Conservation (phyloP, 2,797 vertebrate genomes). For the Rhabdomys pumilio region DNA sequence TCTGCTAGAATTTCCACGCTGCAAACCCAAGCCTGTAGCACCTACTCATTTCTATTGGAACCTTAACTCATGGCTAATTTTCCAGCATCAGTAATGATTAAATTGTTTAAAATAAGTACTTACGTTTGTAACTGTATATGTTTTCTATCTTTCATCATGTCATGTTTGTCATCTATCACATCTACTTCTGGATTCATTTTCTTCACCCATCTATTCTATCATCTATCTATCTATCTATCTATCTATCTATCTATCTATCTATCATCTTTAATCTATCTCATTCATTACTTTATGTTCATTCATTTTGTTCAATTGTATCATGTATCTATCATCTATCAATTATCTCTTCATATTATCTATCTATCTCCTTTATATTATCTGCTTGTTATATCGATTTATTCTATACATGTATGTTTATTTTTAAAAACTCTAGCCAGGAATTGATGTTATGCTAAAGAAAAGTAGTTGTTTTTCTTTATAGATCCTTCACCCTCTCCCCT, state of each 20-base stretch:
- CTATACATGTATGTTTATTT: not conserved
- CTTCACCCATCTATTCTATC: not conserved
- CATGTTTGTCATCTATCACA: not conserved
- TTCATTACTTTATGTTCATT: not conserved
- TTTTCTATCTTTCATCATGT: not conserved
- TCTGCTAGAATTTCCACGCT: not conserved
- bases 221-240: not conserved
- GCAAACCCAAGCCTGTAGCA: no score
- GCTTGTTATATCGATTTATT: not conserved
- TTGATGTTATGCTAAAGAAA: not conserved
- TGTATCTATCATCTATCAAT: not conserved
- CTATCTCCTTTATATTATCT: not conserved
- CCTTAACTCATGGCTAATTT: not conserved
- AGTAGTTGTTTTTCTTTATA: not conserved
- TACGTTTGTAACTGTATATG: not conserved
- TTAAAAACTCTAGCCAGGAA: not conserved
- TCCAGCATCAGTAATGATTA: not conserved
- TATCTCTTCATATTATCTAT: no score
- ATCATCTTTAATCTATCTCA: not conserved
- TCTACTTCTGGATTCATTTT: not conserved
- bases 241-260: not conserved
- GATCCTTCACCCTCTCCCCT: not conserved
- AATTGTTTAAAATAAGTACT: not conserved
- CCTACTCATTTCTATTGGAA: not conserved
- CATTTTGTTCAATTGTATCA: not conserved